These are phyloP conservation scores for Odontophorus gujanensis DNA, from an alignment of 2,113 vertebrate species.

Conservation along the genomic window DNA sequence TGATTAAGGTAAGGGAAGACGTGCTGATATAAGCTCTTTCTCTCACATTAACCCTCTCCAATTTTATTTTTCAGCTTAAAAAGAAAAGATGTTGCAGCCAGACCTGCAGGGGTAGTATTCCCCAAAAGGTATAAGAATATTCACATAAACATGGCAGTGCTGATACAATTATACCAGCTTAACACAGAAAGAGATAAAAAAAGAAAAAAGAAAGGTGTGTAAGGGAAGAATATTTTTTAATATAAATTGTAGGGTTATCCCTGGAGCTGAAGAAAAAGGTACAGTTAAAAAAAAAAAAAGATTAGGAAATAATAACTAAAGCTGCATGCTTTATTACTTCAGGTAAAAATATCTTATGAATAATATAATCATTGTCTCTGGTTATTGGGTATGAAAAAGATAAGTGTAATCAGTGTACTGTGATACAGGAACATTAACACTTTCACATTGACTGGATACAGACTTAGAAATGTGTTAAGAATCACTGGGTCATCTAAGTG, in stretches of 20 bases:
- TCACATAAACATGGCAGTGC: background rate
- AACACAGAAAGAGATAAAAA: conserved; percentile 25
- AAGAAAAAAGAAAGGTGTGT: conserved; percentile 31
- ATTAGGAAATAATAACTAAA: conserved; percentile 81
- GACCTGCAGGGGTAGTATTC: background rate
- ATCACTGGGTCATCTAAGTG: conserved; percentile 70
- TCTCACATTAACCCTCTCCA: conserved; percentile 35
- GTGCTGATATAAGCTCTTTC: background rate
- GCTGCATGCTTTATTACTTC: conserved; percentile 77
- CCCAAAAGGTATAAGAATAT: conserved; percentile 24
- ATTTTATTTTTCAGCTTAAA: conserved; percentile 57
- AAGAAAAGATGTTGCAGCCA: background rate
- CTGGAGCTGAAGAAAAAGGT: conserved; percentile 66
- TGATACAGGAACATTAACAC: conserved; percentile 62
- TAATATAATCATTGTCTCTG: conserved; percentile 82
- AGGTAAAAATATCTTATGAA: conserved; percentile 82
- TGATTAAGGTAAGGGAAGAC: conserved; percentile 42
- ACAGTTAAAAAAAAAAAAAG: conserved; percentile 65
- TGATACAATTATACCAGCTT: conserved; percentile 48
- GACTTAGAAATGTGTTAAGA: conserved; percentile 69
- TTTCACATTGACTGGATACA: conserved; percentile 63
- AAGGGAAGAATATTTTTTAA: conserved; percentile 74
- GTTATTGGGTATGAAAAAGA: conserved; percentile 76
- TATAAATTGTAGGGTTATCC: conserved; percentile 75
- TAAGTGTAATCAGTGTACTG: conserved; percentile 64